Percentiles rank a stretch among this genome's conserved stretches.
These are phyloP conservation scores for Nansenia antarctica DNA, from an alignment of 2,113 vertebrate genomes.

Conservation along the genomic window DNA sequence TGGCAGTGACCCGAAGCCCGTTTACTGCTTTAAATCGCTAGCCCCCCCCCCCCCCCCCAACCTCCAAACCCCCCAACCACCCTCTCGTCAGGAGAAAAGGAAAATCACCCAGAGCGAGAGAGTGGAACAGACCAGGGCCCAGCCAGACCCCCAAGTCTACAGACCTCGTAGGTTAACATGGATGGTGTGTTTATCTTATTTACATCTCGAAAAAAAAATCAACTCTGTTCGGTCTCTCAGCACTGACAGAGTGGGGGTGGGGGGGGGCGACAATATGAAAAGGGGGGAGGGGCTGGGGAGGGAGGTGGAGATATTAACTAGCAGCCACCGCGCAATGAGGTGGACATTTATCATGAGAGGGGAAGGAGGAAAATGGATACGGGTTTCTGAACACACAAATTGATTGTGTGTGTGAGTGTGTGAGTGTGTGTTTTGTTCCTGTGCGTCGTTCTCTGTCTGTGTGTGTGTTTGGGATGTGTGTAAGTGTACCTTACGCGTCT, in stretches of 20 bases:
- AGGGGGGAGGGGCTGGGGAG: no score
- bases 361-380: slow-evolving; percentile 43
- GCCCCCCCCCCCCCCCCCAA: slow-evolving; percentile 24
- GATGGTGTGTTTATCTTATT: no score
- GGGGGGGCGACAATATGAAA: slow-evolving; percentile 3
- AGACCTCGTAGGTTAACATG: no score
- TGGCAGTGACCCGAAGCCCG: slow-evolving; percentile 69
- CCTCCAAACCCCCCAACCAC: slow-evolving; percentile 46
- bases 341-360: slow-evolving; percentile 49
- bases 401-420: slow-evolving; percentile 15
- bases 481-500: slow-evolving; percentile 49
- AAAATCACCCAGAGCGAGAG: slow-evolving; percentile 52
- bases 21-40: slow-evolving; percentile 62
- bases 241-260: slow-evolving; percentile 53
- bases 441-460: slow-evolving; percentile 39
- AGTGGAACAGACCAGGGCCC: background rate
- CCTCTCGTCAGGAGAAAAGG: slow-evolving; percentile 51
- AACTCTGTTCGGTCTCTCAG: slow-evolving; percentile 45
- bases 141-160: background rate
- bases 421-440: slow-evolving; percentile 31
- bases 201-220: slow-evolving; percentile 55
- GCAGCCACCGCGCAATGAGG: slow-evolving; percentile 40
- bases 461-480: slow-evolving; percentile 2
- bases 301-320: slow-evolving; percentile 57
- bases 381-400: no score